Evolutionary conservation across 2,113 vertebrate species (phyloP).

Genomic region (Cyanoderma ruficeps): DNA sequence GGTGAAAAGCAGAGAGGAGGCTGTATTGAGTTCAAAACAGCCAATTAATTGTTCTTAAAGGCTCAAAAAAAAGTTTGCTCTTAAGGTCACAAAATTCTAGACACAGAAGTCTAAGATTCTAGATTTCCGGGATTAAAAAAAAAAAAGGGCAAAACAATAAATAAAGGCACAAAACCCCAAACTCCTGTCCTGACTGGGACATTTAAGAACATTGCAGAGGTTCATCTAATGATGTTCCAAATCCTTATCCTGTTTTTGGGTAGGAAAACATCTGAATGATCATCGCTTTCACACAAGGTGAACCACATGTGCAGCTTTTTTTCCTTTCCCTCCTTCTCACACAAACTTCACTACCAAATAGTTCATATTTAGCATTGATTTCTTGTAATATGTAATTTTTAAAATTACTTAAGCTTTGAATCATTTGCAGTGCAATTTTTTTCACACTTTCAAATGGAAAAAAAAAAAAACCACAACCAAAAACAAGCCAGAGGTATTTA

Average conservation of each 20-base stretch:
- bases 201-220: not conserved
- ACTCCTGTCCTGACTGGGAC: not conserved
- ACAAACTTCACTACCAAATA: not conserved
- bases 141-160: not conserved
- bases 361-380: not conserved
- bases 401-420: constrained; percentile 44
- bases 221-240: not conserved
- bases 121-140: not conserved
- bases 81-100: not conserved
- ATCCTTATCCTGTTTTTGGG: not conserved
- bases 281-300: not conserved
- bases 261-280: not conserved
- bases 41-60: not conserved
- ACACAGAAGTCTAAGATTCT: not conserved
- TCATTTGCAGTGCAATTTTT: constrained; percentile 21
- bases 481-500: not conserved
- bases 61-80: not conserved
- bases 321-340: not conserved
- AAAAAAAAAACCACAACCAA: not conserved
- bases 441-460: constrained; percentile 22
- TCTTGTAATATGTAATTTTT: constrained; percentile 21
- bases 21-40: not conserved
- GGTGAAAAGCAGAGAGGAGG: not conserved
- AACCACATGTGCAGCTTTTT: not conserved
- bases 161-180: not conserved